Conservation (phyloP, 2,113 vertebrate genomes). For the Antechinus stuartii region DNA sequence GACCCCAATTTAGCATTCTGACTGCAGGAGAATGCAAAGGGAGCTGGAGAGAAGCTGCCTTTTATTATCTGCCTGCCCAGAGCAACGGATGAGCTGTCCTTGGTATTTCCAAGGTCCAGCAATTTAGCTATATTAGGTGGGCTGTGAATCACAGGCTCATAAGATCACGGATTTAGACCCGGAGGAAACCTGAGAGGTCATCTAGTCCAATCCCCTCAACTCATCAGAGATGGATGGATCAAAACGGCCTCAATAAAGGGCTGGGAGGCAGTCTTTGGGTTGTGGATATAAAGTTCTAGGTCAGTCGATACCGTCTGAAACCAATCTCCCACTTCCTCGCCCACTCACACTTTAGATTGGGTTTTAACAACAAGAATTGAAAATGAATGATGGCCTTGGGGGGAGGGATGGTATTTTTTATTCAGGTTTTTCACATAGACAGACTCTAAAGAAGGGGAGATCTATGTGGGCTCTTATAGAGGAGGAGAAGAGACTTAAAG, state of each 20-base stretch:
- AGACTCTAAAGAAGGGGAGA: background rate
- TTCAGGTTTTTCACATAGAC: background rate
- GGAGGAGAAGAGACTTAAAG: background rate
- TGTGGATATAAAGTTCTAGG: conserved; percentile 35
- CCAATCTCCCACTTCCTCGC: background rate
- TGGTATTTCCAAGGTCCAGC: background rate
- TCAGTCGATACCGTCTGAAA: background rate
- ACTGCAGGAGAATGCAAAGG: background rate
- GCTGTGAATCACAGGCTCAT: conserved; percentile 2
- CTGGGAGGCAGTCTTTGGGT: conserved; percentile 10
- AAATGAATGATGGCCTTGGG: background rate
- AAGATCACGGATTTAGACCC: background rate
- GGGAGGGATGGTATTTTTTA: background rate
- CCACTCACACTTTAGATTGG: background rate
- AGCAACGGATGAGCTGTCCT: background rate
- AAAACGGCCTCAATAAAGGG: conserved; percentile 7
- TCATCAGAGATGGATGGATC: background rate
- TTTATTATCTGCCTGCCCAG: background rate
- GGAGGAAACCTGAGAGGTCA: background rate
- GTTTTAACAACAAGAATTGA: background rate
- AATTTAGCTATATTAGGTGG: background rate
- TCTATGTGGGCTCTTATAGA: background rate
- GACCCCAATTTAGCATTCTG: conserved; percentile 1
- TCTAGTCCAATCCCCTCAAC: background rate
- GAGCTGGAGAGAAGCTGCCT: background rate